Evolutionary conservation across 2,113 vertebrate species (phyloP).

Genomic region (Rhipidura dahli): DNA sequence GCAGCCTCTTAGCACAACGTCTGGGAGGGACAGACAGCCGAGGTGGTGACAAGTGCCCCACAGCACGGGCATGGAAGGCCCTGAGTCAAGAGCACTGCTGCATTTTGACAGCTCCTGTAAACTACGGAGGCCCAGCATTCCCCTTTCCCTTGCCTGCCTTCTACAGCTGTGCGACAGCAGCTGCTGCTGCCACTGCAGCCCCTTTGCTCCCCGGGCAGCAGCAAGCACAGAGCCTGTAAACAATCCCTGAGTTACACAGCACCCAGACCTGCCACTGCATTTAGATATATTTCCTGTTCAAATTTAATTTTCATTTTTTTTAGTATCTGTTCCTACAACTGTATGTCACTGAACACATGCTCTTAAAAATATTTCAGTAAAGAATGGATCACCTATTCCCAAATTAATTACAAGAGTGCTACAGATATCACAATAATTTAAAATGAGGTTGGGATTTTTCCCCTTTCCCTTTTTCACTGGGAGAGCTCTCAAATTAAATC

Average conservation of each 20-base stretch:
- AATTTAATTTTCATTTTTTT: neutral
- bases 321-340: neutral
- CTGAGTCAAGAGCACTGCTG: neutral
- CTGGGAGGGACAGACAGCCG: neutral
- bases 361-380: neutral
- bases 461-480: neutral
- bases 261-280: neutral
- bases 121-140: neutral
- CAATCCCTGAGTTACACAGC: neutral
- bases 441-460: neutral
- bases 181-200: neutral
- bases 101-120: neutral
- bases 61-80: neutral
- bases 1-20: neutral
- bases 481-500: neutral
- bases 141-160: neutral
- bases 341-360: neutral
- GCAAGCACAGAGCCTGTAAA: neutral
- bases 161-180: fast-evolving
- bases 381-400: neutral
- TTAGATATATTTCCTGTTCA: fast-evolving
- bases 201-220: fast-evolving
- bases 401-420: neutral
- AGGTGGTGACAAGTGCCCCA: neutral
- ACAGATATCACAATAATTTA: neutral